Base-by-base conservation (phyloP, 2,888 invertebrate species). In the Xanthia togata region DNA sequence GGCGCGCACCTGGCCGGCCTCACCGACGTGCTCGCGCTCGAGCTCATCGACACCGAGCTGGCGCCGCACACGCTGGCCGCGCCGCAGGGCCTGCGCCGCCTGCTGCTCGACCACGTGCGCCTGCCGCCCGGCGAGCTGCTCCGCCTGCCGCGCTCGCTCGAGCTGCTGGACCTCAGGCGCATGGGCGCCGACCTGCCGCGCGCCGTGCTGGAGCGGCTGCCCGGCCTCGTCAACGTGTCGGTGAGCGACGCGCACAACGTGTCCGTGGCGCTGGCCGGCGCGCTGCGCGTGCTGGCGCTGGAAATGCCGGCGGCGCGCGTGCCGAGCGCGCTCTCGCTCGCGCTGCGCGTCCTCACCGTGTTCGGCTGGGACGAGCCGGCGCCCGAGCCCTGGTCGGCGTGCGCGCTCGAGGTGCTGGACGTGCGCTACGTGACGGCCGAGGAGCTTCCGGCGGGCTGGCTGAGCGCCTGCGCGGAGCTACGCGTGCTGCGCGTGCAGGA, bases 51-150 rank as follows among this genome's bases (percentile, higher is more conserved):
- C 20, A 59, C 57, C 17, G 4, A 12, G 35, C 76, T 87, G 57
- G 68, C 64, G 35, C 64, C 70, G 23, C 35, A 17, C 60, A 20
- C 97, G 98, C 89, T 98, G 98, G 98, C 17, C 35, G 68, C 98
- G 90, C 93, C 12, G 35, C 20, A 17, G 20, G 35, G 62, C 55
- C 65, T 87, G 69, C 71, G 31, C 23, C 47, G 55, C 23, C 68
- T 73, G 74, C 14, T 62, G 35, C 67, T 85, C 57, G 70, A 74
- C 71, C 0, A 1, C 35, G 76, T 79, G 67, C 60, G 41, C 68
- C 73, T 72, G 59, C 55, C 57, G 47, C 62, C 59, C 64, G 84
- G 9, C 63, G 70, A 62, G 26, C 72, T 68, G 76, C 6, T 0
- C 9, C 53, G 5, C n/a, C 73, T 76, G 65, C 84, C 75, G 53